Base-by-base conservation (phyloP, 2,888 invertebrate species). In the Chrysodeixis includens region DNA sequence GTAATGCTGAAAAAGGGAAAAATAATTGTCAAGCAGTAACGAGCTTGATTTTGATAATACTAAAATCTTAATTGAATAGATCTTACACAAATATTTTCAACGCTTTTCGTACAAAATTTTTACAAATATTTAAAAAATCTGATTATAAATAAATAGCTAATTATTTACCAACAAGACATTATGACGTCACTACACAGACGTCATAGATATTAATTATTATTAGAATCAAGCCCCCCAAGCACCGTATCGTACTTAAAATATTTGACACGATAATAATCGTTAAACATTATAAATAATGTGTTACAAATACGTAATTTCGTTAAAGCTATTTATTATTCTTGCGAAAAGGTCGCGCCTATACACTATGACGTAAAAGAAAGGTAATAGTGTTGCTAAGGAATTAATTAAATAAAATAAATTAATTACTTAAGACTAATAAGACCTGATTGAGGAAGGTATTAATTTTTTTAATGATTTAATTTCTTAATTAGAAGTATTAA, bases 281-380 rank as follows among this genome's bases (percentile, higher is more conserved):
- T 40, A n/a, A 40, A 40, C 40, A 40, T n/a, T 40, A 40, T 40
- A 40, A 40, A 40, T 40, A 40, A 40, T 40, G 40, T n/a, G 40
- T 40, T 40, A 40, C 40, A 40, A 40, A 40, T 40, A 40, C n/a
- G n/a, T n/a, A 12, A 40, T 40, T 3, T n/a, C 40, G 40, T 40
- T 7, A 40, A 40, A n/a, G 40, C 40, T 5, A 40, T 40, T 40
- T n/a, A 40, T 40, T n/a, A 40, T 40, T 40, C 1, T 40, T 40
- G n/a, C 40, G 40, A 40, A 40, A 40, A 40, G n/a, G 40, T n/a
- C n/a, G 5, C n/a, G n/a, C 4, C n/a, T 14, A 32, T 35, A n/a
- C 40, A 40, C 14, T 40, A n/a, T 40, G 40, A 40, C n/a, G 40
- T 40, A 40, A n/a, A n/a, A n/a, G n/a, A 40, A 6, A n/a, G 7